Percentiles rank a stretch among this genome's conserved stretches.
Evolutionary conservation across 2,113 vertebrate species (phyloP).

Genomic region (Nematolebias whitei): DNA sequence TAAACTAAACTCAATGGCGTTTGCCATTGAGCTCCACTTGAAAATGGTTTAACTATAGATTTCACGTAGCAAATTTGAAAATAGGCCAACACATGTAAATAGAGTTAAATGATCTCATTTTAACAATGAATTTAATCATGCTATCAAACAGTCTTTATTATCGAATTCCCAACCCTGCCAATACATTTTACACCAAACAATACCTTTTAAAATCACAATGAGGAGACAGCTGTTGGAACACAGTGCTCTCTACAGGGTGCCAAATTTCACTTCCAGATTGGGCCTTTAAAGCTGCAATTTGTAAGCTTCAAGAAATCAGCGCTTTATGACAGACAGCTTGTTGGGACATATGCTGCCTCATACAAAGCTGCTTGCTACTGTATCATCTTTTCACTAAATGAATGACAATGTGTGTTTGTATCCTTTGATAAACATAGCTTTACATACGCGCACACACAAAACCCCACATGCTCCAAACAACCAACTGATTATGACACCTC

Average conservation of each 20-base stretch:
- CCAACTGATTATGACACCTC: constrained; percentile 45
- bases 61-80: constrained; percentile 15
- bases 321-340: constrained; percentile 67
- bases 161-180: constrained; percentile 15
- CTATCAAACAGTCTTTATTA: constrained; percentile 17
- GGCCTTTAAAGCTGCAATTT: constrained; percentile 79
- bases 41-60: too few relatives aligned
- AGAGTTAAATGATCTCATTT: constrained; percentile 11
- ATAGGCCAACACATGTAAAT: constrained; percentile 29
- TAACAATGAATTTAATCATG: constrained; percentile 19
- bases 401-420: constrained; percentile 53
- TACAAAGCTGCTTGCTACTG: constrained; percentile 50
- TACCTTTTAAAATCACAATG: constrained; percentile 42
- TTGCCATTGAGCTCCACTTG: too few relatives aligned
- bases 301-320: constrained; percentile 72
- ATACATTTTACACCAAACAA: constrained; percentile 33
- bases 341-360: constrained; percentile 54
- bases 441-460: constrained; percentile 49
- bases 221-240: constrained; percentile 57
- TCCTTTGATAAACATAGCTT: constrained; percentile 65
- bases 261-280: constrained; percentile 74
- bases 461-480: constrained; percentile 62
- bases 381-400: constrained; percentile 53
- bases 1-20: too few relatives aligned
- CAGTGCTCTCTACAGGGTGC: constrained; percentile 37